phyloP scores from a whole-genome alignment of 2,797 vertebrate species.

The Aeoliscus strigatus region DNA sequence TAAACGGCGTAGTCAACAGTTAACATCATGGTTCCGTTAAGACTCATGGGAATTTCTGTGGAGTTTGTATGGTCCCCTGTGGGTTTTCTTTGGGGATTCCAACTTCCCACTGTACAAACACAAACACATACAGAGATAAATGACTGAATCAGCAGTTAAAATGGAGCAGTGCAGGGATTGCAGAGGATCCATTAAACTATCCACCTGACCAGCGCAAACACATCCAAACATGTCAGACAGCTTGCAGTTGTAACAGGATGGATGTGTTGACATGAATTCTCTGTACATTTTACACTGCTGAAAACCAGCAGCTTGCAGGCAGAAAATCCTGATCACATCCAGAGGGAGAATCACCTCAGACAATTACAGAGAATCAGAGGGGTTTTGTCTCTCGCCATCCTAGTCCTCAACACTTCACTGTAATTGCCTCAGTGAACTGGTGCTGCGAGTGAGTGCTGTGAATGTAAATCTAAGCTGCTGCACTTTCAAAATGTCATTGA shows the following conservation, averaged over 20 bases:
- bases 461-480: constrained; percentile 57
- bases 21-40: no score
- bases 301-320: constrained; percentile 1
- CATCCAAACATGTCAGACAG: no score
- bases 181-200: background rate
- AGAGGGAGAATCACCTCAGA: constrained; percentile 15
- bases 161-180: background rate
- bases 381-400: constrained; percentile 27
- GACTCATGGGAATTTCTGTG: no score
- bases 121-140: no score
- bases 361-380: constrained; percentile 20
- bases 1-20: no score
- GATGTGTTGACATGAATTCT: background rate
- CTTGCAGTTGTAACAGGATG: no score
- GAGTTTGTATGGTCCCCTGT: no score
- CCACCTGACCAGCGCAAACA: no score
- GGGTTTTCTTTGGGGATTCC: no score
- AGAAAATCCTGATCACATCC: constrained; percentile 57
- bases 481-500: constrained; percentile 61
- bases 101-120: no score
- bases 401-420: constrained; percentile 42
- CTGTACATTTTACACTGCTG: background rate
- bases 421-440: constrained; percentile 53
- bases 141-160: background rate
- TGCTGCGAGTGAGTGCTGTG: constrained; percentile 54